Evolutionary conservation across 2,113 vertebrate species (phyloP), one percentile per base, ranked within the genome.

Genomic region (Grallaria varia): DNA sequence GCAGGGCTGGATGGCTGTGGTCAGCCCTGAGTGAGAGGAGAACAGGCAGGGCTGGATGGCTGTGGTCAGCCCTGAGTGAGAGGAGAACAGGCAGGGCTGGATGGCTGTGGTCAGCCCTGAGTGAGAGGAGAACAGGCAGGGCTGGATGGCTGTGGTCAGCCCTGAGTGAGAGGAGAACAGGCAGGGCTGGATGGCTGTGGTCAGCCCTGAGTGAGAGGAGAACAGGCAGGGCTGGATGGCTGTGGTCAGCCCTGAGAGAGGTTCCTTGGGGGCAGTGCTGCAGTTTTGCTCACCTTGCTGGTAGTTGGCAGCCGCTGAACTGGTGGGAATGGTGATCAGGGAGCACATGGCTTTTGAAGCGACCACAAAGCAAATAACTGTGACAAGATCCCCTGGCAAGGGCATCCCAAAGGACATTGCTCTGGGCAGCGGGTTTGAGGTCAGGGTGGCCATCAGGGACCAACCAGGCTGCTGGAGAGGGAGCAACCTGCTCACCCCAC

Each of bases 351-450:
- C 75, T 81, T 80, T 39, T 40, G 64, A 75, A 30, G 1, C 18
- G 74, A 35, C 59, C 22, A 10, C 44, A 10, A 10, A 78, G 17
- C 8, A 33, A 92, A 2, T 63, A 18, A 56, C 30, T 0, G 0
- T 53, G n/a, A 39, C 15, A 16, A 40, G 66, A 35, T 64, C 15
- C 44, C n/a, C 62, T 28, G 71, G 62, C 44, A 44, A 87, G n/a
- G 60, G 71, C 87, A 75, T 44, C 44, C 58, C 6, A 33, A 87
- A 59, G 3, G 24, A 71, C 30, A 23, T 45, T 44, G 58, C 55
- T 77, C 37, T 0, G 0, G 89, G 73, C 59, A 45, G 63, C 2
- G 1, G 50, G 55, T 64, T 11, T 0, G 1, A 69, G 72, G 35
- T 44, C 12, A 35, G 49, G 44, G 37, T 42, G 76, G 33, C 77